Conservation (phyloP, 2,797 vertebrate species). For the Lophotriccus pileatus region DNA sequence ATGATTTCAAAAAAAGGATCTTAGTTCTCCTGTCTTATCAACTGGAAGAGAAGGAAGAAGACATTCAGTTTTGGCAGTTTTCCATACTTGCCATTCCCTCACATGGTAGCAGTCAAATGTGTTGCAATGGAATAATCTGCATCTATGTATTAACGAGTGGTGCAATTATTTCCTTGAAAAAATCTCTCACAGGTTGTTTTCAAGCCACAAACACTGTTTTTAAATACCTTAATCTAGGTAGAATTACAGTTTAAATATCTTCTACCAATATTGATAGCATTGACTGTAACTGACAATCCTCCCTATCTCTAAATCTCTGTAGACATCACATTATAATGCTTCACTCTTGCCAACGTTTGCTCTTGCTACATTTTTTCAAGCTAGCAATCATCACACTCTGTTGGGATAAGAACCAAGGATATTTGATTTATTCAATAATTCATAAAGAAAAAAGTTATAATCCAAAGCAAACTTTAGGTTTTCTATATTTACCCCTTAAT, state of each 20-base stretch:
- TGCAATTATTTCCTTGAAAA: neutral
- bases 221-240: constrained; percentile 35
- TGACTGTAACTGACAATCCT: constrained; percentile 42
- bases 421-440: constrained; percentile 72
- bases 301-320: constrained; percentile 29
- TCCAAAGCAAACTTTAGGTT: constrained; percentile 69
- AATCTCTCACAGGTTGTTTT: neutral
- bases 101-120: constrained; percentile 7
- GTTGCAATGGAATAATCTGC: neutral
- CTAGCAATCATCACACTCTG: constrained; percentile 66
- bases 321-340: constrained; percentile 67
- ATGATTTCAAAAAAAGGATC: constrained; percentile 29
- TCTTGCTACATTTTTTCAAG: constrained; percentile 65
- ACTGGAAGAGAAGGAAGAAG: constrained; percentile 51
- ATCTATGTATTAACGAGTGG: neutral
- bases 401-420: constrained; percentile 67
- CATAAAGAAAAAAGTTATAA: constrained; percentile 69
- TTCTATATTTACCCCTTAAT: constrained; percentile 69
- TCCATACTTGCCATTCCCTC: constrained; percentile 42
- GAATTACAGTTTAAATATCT: constrained; percentile 37
- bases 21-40: constrained; percentile 47
- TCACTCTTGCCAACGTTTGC: constrained; percentile 66
- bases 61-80: constrained; percentile 44
- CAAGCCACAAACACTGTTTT: neutral
- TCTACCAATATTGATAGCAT: constrained; percentile 15